Base-by-base conservation (phyloP, 2,797 vertebrate genomes). In the Acipenser oxyrinchus region DNA sequence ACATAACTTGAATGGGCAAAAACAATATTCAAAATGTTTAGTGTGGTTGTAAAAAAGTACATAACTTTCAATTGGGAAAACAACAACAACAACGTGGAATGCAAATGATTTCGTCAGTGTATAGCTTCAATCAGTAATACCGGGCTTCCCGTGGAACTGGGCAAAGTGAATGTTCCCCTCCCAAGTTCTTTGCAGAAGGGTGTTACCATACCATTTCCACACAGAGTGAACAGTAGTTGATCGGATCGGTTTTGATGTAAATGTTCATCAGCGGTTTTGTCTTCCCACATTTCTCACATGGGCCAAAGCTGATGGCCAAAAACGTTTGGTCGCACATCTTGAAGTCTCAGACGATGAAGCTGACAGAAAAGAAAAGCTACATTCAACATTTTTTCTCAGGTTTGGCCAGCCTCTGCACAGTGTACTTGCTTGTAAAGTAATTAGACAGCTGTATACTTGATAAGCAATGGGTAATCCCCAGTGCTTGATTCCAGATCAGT, bases 311-410 rank as follows among this genome's bases (percentile, higher is more conserved):
- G 12, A 87, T 83, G 13, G 91, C 91, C 68, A 95, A 62, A 62
- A 98, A 98, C 1, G 96, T 99, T 86, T 99, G 96, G 83, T 99
- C 96, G 67, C 95, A 98, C 96, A 98, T 98, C 86, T 75, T 81
- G 83, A 75, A 11, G 23, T 37, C 23, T 37, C 23, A 37, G 23
- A 37, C 2, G 15, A 18, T 18, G 23, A 37, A 37, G 2, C 23
- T 37, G 4, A 4, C 23, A 37, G 23, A 37, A 3, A 37, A 37
- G 23, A 37, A 37, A 37, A 37, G 23, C 23, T 37, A 37, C 23
- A 37, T 10, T 60, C 48, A 69, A 48, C 60, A 12, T 58, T 13
- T 58, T 58, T 58, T 57, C 13, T 58, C 55, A n/a, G 9, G 55
- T 58, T 11, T 58, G 15, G n/a, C 49, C 12, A 5, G 49, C 9